Base-by-base conservation (phyloP, 1,140 invertebrate species). In the Xylocopa sonorina region DNA sequence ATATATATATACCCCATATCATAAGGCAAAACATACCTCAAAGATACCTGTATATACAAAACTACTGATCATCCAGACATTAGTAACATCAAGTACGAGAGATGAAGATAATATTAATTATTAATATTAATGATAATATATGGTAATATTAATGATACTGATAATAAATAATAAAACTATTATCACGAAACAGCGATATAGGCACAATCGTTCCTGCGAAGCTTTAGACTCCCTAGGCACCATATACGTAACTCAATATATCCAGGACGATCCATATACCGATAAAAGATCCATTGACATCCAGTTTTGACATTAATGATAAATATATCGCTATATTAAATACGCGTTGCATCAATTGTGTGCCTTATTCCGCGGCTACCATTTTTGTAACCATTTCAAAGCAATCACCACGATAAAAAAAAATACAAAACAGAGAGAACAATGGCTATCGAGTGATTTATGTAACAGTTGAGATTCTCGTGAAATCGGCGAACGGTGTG, bases 361-460 rank as follows among this genome's bases (percentile, higher is more conserved):
- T 93, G 92, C 92, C 92, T 93, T 93, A 93, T 91, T 91, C 89
- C 88, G 91, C 91, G 91, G 91, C 91, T 90, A 89, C 90, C 91
- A 92, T 92, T 93, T 91, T 90, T 92, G 87, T 91, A 92, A 90
- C 84, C 86, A 88, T 88, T 91, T 88, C 85, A 89, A 80, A 88
- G 86, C 85, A 80, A 69, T 69, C 79, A 71, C 58, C 80, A 75
- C 53, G 66, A 74, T 60, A 46, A 75, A 14, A 66, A 64, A 41
- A n/a, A n/a, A n/a, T n/a, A n/a, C n/a, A n/a, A n/a, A n/a, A n/a
- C n/a, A n/a, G 38, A 63, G 50, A 75, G n/a, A 51, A 29, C 32
- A 63, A 50, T 14, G 43, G 60, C 50, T 66, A 68, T 71, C 62
- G 58, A 51, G 51, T 29, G 78, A 63, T 48, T 58, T 50, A 27